A percentile compares a stretch with the other conserved stretches of the same genome.
Conservation (phyloP, 2,888 invertebrate species). For the Eumacrocentrus americanus region DNA sequence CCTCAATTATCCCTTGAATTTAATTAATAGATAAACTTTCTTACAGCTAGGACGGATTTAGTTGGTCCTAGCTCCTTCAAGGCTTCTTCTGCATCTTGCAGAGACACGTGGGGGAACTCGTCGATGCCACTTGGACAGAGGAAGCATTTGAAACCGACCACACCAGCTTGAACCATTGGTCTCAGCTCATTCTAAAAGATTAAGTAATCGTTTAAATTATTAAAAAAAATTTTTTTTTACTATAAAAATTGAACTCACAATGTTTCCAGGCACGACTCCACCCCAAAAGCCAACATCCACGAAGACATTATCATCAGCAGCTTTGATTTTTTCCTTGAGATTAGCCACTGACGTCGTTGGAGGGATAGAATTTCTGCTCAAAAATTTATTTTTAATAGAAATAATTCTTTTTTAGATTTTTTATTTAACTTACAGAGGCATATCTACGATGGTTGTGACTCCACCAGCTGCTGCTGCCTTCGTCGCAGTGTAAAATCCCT, state of each 20-base stretch:
- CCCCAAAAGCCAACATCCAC: constrained; percentile 82
- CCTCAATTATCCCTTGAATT: no score
- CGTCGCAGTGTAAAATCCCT: constrained; percentile 75
- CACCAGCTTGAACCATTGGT: constrained; percentile 69
- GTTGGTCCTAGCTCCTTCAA: constrained; percentile 67
- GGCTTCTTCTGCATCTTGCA: constrained; percentile 66
- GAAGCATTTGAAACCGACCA: constrained; percentile 78
- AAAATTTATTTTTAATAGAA: constrained; percentile 2
- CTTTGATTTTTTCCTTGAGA: constrained; percentile 67
- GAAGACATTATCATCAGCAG: constrained; percentile 67
- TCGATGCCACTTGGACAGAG: constrained; percentile 73
- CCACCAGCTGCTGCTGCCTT: constrained; percentile 76
- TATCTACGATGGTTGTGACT: constrained; percentile 74
- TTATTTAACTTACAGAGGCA: constrained; percentile 70
- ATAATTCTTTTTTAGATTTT: not conserved
- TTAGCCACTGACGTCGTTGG: constrained; percentile 71
- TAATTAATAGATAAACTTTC: constrained; percentile 37
- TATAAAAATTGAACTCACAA: constrained; percentile 56
- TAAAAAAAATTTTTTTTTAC: not conserved
- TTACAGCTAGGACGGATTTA: constrained; percentile 71
- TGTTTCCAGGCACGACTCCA: constrained; percentile 75
- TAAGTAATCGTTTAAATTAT: not conserved
- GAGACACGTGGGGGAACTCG: constrained; percentile 71
- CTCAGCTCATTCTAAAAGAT: constrained; percentile 65
- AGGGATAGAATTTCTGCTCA: constrained; percentile 72